Base-by-base conservation (phyloP, 2,888 invertebrate species). In the Dryobota labecula region DNA sequence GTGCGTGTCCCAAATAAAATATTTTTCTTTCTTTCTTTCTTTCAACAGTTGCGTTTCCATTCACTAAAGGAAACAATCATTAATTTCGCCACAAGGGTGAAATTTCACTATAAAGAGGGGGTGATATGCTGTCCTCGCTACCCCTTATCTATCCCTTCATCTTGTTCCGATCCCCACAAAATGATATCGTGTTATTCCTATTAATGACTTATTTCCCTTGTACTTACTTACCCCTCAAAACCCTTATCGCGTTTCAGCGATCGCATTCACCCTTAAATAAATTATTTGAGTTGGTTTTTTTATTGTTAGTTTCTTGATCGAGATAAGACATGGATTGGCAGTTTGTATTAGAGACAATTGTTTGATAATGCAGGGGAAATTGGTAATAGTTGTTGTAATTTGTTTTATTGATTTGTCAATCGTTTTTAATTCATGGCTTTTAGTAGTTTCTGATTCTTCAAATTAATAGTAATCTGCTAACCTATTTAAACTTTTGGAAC, bases 131-230 rank as follows among this genome's bases (percentile, higher is more conserved):
- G 56, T 57, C 64, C 65, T 33, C 54, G 6, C 49, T 7, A 33
- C 36, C 68, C 67, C 67, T 74, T 85, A 84, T 83, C 83, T 66
- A 56, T 62, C 54, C 74, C 41, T 33, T 73, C 84, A 92, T 92
- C 92, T 88, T 87, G 88, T 89, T 84, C 75, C 71, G 94, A 94
- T 93, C 92, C 92, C 91, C 89, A 81, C 86, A 83, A 85, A 88
- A 77, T 88, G 94, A 94, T 94, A 94, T 84, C 85, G 82, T 86
- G 89, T 90, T 92, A 92, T 93, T 93, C 93, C 92, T 93, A 94
- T 94, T 94, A 94, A 94, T 94, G 93, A 94, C 92, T 92, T 91
- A 92, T 90, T 92, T 90, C 92, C 90, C 90, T 89, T 90, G 89
- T 86, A 86, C 87, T 84, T 82, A 88, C 86, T 45, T 75, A 73